phyloP scores from a whole-genome alignment of 2,888 invertebrate species.

The Latrodectus hesperus region DNA sequence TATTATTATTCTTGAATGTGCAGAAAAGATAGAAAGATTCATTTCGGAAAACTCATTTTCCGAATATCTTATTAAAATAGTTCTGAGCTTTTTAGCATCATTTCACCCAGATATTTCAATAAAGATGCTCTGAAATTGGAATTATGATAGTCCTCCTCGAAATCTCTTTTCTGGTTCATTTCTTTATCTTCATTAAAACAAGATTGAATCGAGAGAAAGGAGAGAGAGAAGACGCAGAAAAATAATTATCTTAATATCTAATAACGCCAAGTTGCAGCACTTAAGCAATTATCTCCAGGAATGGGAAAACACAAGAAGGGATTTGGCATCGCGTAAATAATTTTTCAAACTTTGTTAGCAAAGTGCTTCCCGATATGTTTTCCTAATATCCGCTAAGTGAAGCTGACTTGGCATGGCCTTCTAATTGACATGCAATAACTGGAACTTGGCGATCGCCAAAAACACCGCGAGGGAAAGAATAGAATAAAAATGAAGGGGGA shows the following conservation, averaged over 20 bases:
- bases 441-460: constrained; percentile 58
- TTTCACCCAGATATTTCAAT: no score
- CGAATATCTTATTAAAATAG: no score
- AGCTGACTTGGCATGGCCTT: constrained; percentile 14
- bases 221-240: not conserved
- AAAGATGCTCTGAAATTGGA: no score
- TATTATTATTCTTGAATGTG: no score
- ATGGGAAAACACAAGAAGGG: constrained; percentile 21
- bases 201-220: not conserved
- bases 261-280: constrained; percentile 12
- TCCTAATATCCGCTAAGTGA: constrained; percentile 19
- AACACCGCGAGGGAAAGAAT: not conserved
- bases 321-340: constrained; percentile 37
- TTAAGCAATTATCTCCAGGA: constrained; percentile 40
- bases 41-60: no score
- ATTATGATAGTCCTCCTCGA: not conserved
- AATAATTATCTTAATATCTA: constrained; percentile 16
- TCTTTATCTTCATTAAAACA: not conserved
- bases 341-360: constrained; percentile 35
- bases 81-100: no score
- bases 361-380: constrained; percentile 4
- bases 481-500: constrained; percentile 3
- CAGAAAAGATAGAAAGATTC: no score
- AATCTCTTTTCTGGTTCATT: not conserved
- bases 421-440: constrained; percentile 59